Evolutionary conservation across 2,113 vertebrate species (phyloP), one percentile per base, ranked within the genome.

Genomic region (Triplophysa rosa): DNA sequence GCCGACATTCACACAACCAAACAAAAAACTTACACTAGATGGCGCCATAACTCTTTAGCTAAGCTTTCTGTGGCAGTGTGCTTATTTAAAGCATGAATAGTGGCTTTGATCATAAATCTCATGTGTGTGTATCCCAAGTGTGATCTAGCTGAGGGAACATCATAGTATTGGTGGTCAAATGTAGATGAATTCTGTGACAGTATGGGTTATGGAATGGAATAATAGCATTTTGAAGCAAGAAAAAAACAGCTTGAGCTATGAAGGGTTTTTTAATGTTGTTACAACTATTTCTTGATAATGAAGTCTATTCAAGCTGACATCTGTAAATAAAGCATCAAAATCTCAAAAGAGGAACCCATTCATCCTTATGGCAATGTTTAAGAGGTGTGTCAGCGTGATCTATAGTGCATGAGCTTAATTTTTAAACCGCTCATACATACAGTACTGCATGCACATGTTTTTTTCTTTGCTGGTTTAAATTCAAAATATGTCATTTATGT

Each of bases 31-130:
- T 4, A 10, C 85, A 33, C 78, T 86, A 86, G 85, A 79, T 84
- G 85, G 85, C 58, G 81, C 80, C 80, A 77, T 76, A 67, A 59
- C 85, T 75, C 81, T 70, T 61, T 72, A 47, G 45, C 75, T 42
- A 5, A 26, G 56, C n/a, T 16, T 45, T 33, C 37, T 54, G 23
- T 56, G 37, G 62, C 40, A 54, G 59, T 69, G 65, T 76, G 62
- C 24, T 64, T 80, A 58, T 65, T 67, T 73, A 74, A 56, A 79
- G 52, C 61, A 54, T 80, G 45, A 62, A 54, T 16, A 45, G 58
- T 17, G 78, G 37, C 62, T 79, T 65, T 79, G 59, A 68, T 66
- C 21, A 26, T 17, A 26, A 1, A 21, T 70, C n/a, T 73, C 33
- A 19, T 47, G 8, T 10, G 29, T 45, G 76, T 33, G 42, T 3